phyloP scores from a whole-genome alignment of 2,797 vertebrate species.

The Protonibea diacanthus region DNA sequence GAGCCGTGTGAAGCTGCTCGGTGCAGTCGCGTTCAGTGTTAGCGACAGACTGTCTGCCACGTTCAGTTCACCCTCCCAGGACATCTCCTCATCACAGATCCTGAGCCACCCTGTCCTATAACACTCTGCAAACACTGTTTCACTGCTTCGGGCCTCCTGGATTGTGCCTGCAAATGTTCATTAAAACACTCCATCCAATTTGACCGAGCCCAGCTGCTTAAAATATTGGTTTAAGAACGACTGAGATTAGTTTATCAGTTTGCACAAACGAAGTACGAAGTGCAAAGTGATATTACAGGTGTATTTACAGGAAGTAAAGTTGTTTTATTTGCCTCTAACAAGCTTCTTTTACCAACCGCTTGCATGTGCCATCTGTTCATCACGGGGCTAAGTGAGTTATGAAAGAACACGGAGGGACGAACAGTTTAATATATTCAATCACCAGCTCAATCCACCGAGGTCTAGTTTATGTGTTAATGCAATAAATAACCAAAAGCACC shows the following conservation, averaged over 20 bases:
- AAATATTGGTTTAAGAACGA: background rate
- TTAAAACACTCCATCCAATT: too few species aligned
- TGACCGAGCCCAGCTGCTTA: background rate
- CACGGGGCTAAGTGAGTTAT: constrained; percentile 3
- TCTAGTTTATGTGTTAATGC: background rate
- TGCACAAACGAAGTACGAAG: background rate
- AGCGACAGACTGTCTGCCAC: too few species aligned
- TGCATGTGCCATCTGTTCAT: constrained; percentile 17
- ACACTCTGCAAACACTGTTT: too few species aligned
- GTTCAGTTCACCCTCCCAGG: too few species aligned
- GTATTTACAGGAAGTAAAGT: background rate
- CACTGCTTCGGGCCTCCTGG: too few species aligned
- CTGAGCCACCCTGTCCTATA: too few species aligned
- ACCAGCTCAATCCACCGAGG: background rate
- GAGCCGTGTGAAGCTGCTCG: background rate
- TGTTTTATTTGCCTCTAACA: background rate
- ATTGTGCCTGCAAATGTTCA: too few species aligned
- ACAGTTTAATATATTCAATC: background rate
- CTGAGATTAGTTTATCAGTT: background rate
- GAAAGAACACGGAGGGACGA: background rate
- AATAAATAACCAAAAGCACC: background rate
- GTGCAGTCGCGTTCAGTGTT: background rate
- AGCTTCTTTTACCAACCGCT: constrained; percentile 2
- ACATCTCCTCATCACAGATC: too few species aligned
- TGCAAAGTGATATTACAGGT: background rate